Conservation (phyloP, 2,888 invertebrate genomes). For the Bellardia pandia region DNA sequence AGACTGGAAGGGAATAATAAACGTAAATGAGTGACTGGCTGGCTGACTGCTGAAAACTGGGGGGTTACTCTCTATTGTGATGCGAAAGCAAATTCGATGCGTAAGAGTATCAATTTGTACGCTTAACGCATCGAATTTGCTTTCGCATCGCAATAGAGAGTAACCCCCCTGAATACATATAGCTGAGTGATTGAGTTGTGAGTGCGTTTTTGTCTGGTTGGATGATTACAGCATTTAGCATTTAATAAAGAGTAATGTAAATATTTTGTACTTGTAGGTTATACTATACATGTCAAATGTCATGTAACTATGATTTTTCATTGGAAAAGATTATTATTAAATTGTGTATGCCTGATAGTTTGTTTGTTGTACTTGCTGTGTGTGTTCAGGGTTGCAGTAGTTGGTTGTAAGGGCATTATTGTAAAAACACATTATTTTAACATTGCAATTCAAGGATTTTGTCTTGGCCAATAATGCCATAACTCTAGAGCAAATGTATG, state of each 20-base stretch:
- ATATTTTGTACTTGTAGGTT: not conserved
- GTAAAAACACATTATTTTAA: not conserved
- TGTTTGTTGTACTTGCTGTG: slow-evolving; percentile 1
- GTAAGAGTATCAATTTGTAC: too few relatives aligned
- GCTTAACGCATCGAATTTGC: too few relatives aligned
- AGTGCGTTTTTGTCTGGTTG: slow-evolving; percentile 3
- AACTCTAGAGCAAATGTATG: not conserved
- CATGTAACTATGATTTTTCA: slow-evolving; percentile 43
- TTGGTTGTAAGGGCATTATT: not conserved
- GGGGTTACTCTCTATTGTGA: too few relatives aligned
- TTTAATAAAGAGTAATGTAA: slow-evolving; percentile 31
- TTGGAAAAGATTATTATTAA: slow-evolving; percentile 18
- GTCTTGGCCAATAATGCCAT: slow-evolving; percentile 6
- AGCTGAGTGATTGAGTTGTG: not conserved
- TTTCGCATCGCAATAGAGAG: too few relatives aligned
- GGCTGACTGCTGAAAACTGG: too few relatives aligned
- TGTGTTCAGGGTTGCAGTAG: not conserved
- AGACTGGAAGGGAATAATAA: not conserved
- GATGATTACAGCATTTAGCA: slow-evolving; percentile 11
- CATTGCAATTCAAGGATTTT: slow-evolving; percentile 47
- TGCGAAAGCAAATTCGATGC: too few relatives aligned
- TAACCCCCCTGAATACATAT: too few relatives aligned
- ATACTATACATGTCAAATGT: slow-evolving; percentile 41
- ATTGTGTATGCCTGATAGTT: not conserved
- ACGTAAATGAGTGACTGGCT: not conserved